phyloP scores from a whole-genome alignment of 2,888 invertebrate genomes.

The Stegophylla sp. region DNA sequence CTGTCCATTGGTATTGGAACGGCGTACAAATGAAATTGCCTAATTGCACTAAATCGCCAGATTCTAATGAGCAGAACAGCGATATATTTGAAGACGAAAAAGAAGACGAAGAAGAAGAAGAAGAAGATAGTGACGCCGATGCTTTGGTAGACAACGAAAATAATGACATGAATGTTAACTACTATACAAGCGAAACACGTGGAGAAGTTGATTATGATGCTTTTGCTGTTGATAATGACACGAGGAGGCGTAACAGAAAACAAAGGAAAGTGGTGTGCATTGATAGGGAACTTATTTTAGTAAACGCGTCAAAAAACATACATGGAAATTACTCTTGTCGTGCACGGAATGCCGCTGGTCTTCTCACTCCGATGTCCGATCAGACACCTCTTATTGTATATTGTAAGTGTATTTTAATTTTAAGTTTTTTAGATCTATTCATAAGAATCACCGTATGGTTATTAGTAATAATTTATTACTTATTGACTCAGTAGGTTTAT shows the following conservation, averaged over 20 bases:
- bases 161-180: conserved; percentile 22
- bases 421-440: no score
- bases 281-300: conserved; percentile 77
- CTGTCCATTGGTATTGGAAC: conserved; percentile 77
- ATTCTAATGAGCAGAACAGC: conserved; percentile 80
- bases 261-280: conserved; percentile 34
- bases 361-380: conserved; percentile 69
- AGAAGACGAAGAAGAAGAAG: conserved; percentile 10
- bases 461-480: no score
- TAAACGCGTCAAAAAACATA: conserved; percentile 85
- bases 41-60: conserved; percentile 36
- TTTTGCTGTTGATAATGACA: conserved; percentile 35
- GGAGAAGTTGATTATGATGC: conserved; percentile 24
- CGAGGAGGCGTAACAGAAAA: conserved; percentile 17
- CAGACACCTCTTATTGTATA: conserved; percentile 80
- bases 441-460: no score
- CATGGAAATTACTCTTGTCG: conserved; percentile 94
- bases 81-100: conserved; percentile 66
- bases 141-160: not conserved
- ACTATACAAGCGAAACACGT: conserved; percentile 16
- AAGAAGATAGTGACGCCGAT: conserved; percentile 4
- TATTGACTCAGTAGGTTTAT: no score
- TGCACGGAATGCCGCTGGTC: conserved; percentile 86
- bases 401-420: conserved; percentile 71
- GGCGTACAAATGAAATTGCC: conserved; percentile 71